phyloP scores from a whole-genome alignment of 2,113 vertebrate species.

The Odocoileus virginianus region DNA sequence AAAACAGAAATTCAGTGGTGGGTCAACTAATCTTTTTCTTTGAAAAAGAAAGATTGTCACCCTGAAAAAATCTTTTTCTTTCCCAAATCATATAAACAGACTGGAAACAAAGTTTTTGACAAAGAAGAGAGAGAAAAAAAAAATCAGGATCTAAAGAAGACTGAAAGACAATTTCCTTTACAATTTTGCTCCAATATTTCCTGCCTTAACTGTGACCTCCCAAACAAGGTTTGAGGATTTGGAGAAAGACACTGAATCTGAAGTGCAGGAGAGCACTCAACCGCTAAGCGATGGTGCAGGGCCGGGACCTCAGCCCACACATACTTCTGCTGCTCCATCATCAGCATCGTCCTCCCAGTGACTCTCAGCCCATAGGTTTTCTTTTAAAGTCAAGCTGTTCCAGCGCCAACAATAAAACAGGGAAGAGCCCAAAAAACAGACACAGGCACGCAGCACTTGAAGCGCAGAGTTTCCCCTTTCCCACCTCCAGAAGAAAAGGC shows the following conservation, averaged over 20 bases:
- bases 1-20: not conserved
- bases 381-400: conserved; percentile 63
- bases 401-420: conserved; percentile 60
- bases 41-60: not conserved
- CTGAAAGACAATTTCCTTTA: not conserved
- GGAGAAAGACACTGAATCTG: not conserved
- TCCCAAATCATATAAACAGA: conserved; percentile 37
- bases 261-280: not conserved
- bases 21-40: not conserved
- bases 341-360: not conserved
- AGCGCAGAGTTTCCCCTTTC: not conserved
- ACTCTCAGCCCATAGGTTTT: conserved; percentile 58
- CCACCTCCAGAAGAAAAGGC: not conserved
- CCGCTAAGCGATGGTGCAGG: not conserved
- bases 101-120: conserved; percentile 26
- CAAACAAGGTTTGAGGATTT: conserved; percentile 7
- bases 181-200: not conserved
- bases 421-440: conserved; percentile 38
- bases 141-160: not conserved
- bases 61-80: not conserved
- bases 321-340: not conserved
- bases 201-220: not conserved
- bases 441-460: not conserved
- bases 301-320: not conserved
- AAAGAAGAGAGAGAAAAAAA: not conserved